A percentile compares a stretch with the other conserved stretches of the same genome.
phyloP scores from a whole-genome alignment of 2,888 invertebrate genomes.

The Patella caerulea region DNA sequence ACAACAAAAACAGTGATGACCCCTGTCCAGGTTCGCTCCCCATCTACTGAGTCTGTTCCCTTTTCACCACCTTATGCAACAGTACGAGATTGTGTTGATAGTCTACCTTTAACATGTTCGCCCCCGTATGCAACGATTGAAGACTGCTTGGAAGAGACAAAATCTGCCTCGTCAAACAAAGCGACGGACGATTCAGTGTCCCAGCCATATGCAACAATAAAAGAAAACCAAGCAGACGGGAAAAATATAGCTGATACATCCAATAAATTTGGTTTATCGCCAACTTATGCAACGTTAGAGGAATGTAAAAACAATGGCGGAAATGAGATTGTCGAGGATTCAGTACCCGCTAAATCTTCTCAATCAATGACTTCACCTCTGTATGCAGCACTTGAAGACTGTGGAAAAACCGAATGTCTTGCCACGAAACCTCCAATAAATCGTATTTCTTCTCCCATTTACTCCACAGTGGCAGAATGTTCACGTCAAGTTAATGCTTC shows the following conservation, averaged over 20 bases:
- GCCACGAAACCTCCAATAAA: neutral
- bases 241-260: neutral
- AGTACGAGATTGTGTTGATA: neutral
- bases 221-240: neutral
- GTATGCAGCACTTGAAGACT: neutral
- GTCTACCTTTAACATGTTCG: neutral
- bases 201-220: neutral
- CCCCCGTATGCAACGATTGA: slow-evolving; percentile 2
- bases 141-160: neutral
- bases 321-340: neutral
- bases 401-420: neutral
- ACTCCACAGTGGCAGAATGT: neutral
- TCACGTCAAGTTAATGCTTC: neutral
- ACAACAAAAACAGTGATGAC: neutral
- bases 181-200: too few species aligned
- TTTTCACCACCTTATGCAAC: slow-evolving; percentile 8
- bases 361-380: neutral
- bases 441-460: neutral
- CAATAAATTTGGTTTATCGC: neutral
- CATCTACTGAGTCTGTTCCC: neutral
- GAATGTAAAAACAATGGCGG: neutral
- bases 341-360: neutral
- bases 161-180: neutral
- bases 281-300: neutral
- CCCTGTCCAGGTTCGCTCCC: neutral